Conservation (phyloP, 2,797 vertebrate genomes). For the Acanthopagrus latus region DNA sequence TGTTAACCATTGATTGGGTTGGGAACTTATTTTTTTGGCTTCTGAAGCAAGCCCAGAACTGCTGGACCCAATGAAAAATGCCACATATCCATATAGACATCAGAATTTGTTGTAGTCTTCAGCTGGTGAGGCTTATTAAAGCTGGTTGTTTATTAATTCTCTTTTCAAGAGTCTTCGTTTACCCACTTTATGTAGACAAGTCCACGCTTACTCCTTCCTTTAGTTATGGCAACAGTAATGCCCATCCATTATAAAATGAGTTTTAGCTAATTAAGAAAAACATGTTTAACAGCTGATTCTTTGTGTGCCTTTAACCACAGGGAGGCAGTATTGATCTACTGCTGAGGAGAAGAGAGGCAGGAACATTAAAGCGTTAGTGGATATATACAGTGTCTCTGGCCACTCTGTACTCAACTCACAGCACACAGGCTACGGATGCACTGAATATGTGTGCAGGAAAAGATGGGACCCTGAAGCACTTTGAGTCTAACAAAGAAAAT, state of each 20-base stretch:
- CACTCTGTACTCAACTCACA: neutral
- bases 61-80: neutral
- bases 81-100: neutral
- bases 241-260: neutral
- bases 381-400: neutral
- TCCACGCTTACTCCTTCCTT: neutral
- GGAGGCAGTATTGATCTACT: conserved; percentile 73
- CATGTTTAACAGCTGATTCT: neutral
- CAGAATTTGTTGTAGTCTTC: neutral
- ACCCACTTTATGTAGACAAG: neutral
- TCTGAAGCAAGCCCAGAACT: no score
- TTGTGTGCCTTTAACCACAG: conserved; percentile 51
- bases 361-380: neutral
- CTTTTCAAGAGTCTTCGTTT: neutral
- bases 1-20: no score
- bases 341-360: neutral
- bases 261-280: neutral
- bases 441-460: neutral
- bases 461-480: neutral
- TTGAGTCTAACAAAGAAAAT: neutral
- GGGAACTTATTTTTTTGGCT: no score
- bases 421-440: neutral
- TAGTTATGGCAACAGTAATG: neutral
- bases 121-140: neutral
- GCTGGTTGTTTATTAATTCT: neutral